Percentiles rank a stretch among this genome's conserved stretches.
Conservation (phyloP, 2,113 vertebrate species). For the Chelonoidis abingdonii region DNA sequence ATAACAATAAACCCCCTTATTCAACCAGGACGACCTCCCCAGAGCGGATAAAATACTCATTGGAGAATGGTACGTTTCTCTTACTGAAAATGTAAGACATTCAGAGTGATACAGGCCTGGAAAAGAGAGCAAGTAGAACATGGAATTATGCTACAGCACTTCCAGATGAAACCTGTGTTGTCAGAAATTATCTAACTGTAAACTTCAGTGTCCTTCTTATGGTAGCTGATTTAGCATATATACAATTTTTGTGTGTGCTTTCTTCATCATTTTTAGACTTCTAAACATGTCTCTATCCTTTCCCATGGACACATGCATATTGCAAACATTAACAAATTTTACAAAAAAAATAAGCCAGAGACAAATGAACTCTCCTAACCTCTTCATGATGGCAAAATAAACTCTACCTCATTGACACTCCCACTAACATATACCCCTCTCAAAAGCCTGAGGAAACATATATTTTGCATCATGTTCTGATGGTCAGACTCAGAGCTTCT, state of each 20-base stretch:
- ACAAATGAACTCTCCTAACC: fast-evolving
- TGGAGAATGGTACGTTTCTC: neutral
- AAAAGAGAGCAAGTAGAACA: neutral
- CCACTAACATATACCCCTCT: fast-evolving
- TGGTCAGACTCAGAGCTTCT: neutral
- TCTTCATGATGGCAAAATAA: neutral
- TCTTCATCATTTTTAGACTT: neutral
- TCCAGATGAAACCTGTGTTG: neutral
- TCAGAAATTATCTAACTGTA: neutral
- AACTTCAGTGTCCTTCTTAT: neutral
- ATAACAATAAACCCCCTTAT: neutral
- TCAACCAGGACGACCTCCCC: neutral
- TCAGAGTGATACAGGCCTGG: neutral
- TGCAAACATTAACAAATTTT: neutral
- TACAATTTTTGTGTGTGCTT: neutral
- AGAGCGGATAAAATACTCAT: neutral
- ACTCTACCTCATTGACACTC: neutral
- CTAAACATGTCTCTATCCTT: neutral
- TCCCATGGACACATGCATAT: neutral
- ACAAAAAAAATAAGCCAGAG: neutral
- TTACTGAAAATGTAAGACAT: neutral
- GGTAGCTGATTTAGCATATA: neutral
- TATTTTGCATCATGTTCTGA: neutral
- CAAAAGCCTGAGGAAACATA: neutral
- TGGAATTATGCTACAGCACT: neutral